Base-by-base conservation (phyloP, 2,113 vertebrate species). In the Lepus americanus region DNA sequence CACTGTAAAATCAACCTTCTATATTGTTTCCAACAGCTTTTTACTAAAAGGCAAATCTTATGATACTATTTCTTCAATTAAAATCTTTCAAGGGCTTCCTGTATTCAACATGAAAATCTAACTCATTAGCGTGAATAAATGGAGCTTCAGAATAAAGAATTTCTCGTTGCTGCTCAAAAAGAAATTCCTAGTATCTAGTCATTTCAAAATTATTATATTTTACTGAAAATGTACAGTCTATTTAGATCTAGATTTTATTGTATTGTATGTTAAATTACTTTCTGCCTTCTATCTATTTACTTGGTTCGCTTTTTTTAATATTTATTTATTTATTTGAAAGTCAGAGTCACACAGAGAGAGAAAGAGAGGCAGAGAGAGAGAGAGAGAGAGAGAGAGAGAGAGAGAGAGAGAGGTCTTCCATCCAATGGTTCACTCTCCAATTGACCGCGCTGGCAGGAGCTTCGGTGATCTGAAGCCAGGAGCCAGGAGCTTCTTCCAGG, bases 21-120 rank as follows among this genome's bases (percentile, higher is more conserved):
- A 77, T 72, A 76, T 73, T 66, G 66, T 27, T 76, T 33, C 72
- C 14, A 44, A 63, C 7, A 55, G 49, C n/a, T 55, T 87, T 17
- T 92, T 70, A 80, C 13, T 22, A 89, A 94, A 81, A 85, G 2
- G 6, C 49, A 79, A 53, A 66, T 87, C 16, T 92, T 80, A 69
- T 49, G 3, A 36, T 14, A 31, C 25, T 10, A 33, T 27, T 64
- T 3, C 19, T 33, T 90, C 73, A 64, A 7, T 83, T 90, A 89
- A 79, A 49, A 19, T 59, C 39, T 85, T 92, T 31, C 66, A 80
- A 88, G 27, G 5, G 3, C 55, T 69, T 80, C 19, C 84, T n/a
- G 5, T 76, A 89, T 79, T 76, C 55, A 66, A 51, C 7, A 19
- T 8, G 53, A 77, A 93, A n/a, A 6, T 27, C 7, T 12, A 76